phyloP scores from a whole-genome alignment of 2,888 invertebrate species.

The Homarus gammarus region DNA sequence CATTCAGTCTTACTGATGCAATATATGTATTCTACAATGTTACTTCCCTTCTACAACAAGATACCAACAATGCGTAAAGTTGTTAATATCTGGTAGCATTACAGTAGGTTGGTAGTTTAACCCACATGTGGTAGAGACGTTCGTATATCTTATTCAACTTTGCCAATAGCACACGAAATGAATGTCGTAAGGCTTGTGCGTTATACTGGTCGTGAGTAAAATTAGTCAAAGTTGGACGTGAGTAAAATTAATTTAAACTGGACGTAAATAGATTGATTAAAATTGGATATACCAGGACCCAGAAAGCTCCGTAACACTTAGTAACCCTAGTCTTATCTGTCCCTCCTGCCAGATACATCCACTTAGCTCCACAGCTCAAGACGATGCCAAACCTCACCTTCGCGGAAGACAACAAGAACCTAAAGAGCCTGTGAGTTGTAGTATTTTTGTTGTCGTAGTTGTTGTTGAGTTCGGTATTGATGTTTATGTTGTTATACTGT shows the following conservation, averaged over 20 bases:
- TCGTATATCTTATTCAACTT: neutral
- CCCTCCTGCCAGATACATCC: slow-evolving; percentile 31
- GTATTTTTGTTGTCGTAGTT: neutral
- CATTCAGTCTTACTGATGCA: no score
- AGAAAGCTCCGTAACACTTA: neutral
- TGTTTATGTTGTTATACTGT: no score
- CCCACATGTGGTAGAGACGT: neutral
- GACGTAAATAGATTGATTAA: neutral
- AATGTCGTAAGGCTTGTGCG: no score
- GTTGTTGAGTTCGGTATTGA: no score
- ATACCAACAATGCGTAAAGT: no score
- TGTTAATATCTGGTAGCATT: no score
- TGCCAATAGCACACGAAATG: neutral
- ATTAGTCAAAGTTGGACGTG: neutral
- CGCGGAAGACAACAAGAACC: no score
- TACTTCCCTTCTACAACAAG: no score
- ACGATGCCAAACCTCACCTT: no score
- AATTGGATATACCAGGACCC: neutral
- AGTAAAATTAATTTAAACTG: neutral
- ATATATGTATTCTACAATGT: no score
- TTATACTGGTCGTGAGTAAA: neutral
- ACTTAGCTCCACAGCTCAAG: slow-evolving; percentile 35
- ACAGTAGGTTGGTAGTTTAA: no score
- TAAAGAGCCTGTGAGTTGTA: slow-evolving; percentile 55
- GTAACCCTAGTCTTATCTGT: neutral